Evolutionary conservation across 2,888 invertebrate genomes (phyloP), one percentile per base, ranked within the genome.

Genomic region (Thereva unica): DNA sequence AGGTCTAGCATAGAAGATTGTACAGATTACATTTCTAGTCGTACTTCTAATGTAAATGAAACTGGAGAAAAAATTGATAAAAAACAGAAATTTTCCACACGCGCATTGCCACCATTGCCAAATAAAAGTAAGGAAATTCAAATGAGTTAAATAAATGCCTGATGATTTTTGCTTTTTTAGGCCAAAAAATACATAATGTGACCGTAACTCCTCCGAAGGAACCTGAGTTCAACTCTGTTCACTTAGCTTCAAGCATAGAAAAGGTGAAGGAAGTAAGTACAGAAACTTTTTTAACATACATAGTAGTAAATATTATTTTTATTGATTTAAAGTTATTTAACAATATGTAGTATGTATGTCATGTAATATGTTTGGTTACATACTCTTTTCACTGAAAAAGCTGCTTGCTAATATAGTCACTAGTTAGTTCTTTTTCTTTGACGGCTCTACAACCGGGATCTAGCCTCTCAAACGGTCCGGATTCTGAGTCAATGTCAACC

Each of bases 241-340:
- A 95, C 80, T 95, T 95, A 80, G 92, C 94, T 47, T 90, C 92
- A 38, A 95, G 93, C 73, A 93, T 95, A 76, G 92, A 94, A 79
- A 92, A 91, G 85, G 95, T 95, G 64, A 95, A 95, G 85, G 93
- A 95, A 83, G 94, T 94, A 84, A 86, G 91, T 86, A 68, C n/a
- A 23, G 0, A 7, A 41, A 9, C n/a, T 50, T 8, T 50, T 2
- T 23, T 50, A n/a, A 12, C 1, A 50, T 8, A n/a, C n/a, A n/a
- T n/a, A n/a, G n/a, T n/a, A n/a, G 2, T n/a, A 50, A 23, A 12
- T 10, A 7, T 50, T 23, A 23, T 23, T 23, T 23, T 23, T 23
- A 23, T 23, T 1, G 23, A 23, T 23, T 23, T 23, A 23, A 23
- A 23, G 1, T 23, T 23, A 23, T 23, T 2, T 23, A 23, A 23